Evolutionary conservation across 2,113 vertebrate genomes (phyloP).

Genomic region (Campylorhamphus procurvoides): DNA sequence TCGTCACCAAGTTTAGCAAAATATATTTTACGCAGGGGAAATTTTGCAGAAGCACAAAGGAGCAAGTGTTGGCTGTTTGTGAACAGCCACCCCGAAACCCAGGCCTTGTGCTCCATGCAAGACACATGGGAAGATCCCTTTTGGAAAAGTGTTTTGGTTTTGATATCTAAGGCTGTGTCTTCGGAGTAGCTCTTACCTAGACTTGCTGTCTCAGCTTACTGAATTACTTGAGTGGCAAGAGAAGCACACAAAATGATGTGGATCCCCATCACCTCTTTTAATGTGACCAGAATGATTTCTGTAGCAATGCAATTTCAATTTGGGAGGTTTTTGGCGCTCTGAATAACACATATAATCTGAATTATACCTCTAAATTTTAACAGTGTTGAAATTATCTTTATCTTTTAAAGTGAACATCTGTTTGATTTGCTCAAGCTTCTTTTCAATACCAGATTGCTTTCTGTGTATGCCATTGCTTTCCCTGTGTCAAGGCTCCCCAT

Average conservation of each 20-base stretch:
- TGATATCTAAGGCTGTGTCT: neutral
- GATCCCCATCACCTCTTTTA: neutral
- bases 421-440: neutral
- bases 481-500: neutral
- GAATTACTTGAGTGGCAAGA: neutral
- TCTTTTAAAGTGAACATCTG: neutral
- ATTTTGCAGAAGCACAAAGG: neutral
- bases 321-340: neutral
- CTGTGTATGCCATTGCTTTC: neutral
- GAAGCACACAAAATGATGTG: neutral
- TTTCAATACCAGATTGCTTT: neutral
- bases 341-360: neutral
- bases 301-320: neutral
- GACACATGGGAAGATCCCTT: neutral
- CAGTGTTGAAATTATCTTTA: neutral
- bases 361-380: neutral
- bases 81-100: neutral
- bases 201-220: neutral
- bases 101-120: neutral
- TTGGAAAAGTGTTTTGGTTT: neutral
- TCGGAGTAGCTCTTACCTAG: neutral
- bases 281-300: rapidly evolving
- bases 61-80: neutral
- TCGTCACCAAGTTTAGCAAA: neutral
- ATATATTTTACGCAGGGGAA: neutral